These are phyloP conservation scores for Aegotheles bennettii DNA, from an alignment of 2,113 vertebrate genomes.

Conservation along the genomic window DNA sequence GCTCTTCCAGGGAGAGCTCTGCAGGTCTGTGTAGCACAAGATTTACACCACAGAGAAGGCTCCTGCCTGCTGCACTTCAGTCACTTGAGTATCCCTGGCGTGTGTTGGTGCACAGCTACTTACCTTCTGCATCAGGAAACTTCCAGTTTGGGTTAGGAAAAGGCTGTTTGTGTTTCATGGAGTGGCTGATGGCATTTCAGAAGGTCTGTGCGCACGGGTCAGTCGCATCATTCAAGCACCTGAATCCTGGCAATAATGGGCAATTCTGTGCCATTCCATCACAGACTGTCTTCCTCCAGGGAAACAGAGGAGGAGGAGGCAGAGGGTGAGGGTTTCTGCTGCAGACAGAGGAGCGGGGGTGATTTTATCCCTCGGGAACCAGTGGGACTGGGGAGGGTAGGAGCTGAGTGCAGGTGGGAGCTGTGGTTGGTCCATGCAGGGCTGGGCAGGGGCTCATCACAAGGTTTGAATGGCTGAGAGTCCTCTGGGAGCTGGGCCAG, in stretches of 20 bases:
- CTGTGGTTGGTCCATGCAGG: accelerated
- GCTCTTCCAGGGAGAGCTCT: not conserved
- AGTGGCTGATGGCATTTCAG: not conserved
- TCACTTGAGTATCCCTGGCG: not conserved
- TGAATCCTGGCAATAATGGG: not conserved
- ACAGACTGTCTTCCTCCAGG: not conserved
- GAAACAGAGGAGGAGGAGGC: not conserved
- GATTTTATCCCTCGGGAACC: accelerated
- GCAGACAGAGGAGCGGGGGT: not conserved
- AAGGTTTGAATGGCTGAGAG: accelerated
- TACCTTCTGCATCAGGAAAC: not conserved
- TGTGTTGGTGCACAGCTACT: not conserved
- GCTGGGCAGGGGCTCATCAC: accelerated
- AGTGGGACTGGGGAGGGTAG: accelerated
- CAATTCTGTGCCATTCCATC: accelerated
- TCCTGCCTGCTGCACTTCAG: not conserved
- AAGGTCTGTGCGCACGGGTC: too few relatives aligned
- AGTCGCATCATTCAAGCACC: not conserved
- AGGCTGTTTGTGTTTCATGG: not conserved
- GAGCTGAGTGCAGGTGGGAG: accelerated
- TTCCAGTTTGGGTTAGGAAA: not conserved
- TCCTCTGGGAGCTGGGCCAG: not conserved
- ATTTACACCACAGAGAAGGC: not conserved
- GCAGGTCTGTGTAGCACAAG: not conserved
- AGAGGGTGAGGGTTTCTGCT: not conserved